Evolutionary conservation across 2,797 vertebrate species (phyloP), one percentile per base, ranked within the genome.

Genomic region (Chelon labrosus): DNA sequence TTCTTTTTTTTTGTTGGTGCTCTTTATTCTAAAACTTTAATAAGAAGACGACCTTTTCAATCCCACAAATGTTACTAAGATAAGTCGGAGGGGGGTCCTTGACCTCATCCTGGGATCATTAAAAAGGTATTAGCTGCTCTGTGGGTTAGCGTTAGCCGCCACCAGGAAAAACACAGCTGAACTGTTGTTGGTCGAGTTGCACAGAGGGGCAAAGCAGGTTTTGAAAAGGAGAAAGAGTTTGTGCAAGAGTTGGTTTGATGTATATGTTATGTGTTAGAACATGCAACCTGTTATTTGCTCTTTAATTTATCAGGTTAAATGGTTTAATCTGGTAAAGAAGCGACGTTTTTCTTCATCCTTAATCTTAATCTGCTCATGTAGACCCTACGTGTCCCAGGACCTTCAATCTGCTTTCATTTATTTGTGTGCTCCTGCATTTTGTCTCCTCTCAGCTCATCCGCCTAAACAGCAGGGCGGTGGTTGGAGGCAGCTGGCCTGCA

Each of bases 401-500:
- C 22, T 22, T 22, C 22, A 22, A 22, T 22, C 42, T 17, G 14
- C 42, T 46, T 54, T 56, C 7, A 44, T 80, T 66, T 80, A 70
- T 70, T 70, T 57, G 44, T 49, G 65, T 44, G 46, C 76, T 65
- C 65, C 25, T 60, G 22, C 16, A 55, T 59, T 50, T 69, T 52
- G 65, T 80, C 71, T 59, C 63, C 53, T 71, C 39, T 38, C 65
- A 64, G 67, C 57, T 35, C 10, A 22, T 22, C 22, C 22, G 22
- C 22, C 22, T 22, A 22, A 62, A 60, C 60, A 71, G 62, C 37
- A 42, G n/a, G 17, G 52, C 66, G 31, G 57, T 4, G 70, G 82
- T 85, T 35, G 41, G 9, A 66, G 59, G 61, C 84, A 82, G 70
- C 82, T 52, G 75, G 81, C 67, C 68, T 20, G 50, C 70, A 56